A percentile compares a stretch with the other conserved stretches of the same genome.
phyloP scores from a whole-genome alignment of 2,113 vertebrate species.

The Serinus canaria region DNA sequence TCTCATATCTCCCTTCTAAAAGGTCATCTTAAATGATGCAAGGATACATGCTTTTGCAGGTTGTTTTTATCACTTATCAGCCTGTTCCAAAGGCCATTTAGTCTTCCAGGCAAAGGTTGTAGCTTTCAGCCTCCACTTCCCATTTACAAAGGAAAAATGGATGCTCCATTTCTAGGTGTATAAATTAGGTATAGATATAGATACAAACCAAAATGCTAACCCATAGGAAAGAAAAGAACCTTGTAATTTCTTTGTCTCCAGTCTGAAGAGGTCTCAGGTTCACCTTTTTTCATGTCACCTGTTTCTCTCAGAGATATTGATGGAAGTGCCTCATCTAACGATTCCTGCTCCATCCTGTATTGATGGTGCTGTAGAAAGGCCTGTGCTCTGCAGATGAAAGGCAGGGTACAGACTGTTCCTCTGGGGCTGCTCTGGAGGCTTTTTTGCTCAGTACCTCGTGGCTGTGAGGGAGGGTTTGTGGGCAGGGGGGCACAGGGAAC shows the following conservation, averaged over 20 bases:
- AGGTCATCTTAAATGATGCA: slow-evolving; percentile 66
- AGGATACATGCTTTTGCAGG: slow-evolving; percentile 41
- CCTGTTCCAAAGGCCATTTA: slow-evolving; percentile 37
- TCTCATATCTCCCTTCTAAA: slow-evolving; percentile 23
- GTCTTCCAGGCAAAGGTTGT: slow-evolving; percentile 44
- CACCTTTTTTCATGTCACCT: slow-evolving; percentile 40
- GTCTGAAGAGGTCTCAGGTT: slow-evolving; percentile 27
- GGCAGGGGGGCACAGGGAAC: background rate
- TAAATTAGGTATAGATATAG: slow-evolving; percentile 32
- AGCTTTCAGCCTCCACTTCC: slow-evolving; percentile 37
- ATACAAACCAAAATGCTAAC: slow-evolving; percentile 39
- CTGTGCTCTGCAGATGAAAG: slow-evolving; percentile 19
- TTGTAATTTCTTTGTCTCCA: slow-evolving; percentile 53
- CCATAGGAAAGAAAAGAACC: background rate
- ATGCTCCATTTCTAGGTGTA: background rate
- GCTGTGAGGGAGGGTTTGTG: background rate
- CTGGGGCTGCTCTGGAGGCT: background rate
- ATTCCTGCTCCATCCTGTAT: slow-evolving; percentile 45
- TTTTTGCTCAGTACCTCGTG: background rate
- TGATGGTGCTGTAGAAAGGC: slow-evolving; percentile 30
- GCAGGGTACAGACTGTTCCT: background rate
- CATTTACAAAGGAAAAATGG: slow-evolving; percentile 38
- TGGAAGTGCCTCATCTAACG: slow-evolving; percentile 38
- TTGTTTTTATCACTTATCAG: slow-evolving; percentile 50
- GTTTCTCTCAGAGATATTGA: slow-evolving; percentile 47